Evolutionary conservation across 1,140 invertebrate species (phyloP), one percentile per base, ranked within the genome.

Genomic region (Cydia amplana): DNA sequence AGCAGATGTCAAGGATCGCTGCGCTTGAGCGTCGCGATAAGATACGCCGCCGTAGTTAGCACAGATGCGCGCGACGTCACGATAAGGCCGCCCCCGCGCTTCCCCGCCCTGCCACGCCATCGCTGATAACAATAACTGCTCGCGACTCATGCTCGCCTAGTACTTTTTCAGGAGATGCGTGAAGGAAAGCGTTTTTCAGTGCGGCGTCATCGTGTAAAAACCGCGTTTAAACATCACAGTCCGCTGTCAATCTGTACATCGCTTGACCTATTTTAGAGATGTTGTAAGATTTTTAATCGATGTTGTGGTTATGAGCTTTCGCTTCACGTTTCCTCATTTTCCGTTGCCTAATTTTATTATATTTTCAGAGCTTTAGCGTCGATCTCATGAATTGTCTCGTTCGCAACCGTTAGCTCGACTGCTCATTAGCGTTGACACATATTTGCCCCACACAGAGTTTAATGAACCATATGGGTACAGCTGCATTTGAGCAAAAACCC

Each of bases 81-180:
- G 80, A 75, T 74, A 74, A 79, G 76, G 75, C 79, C 78, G n/a
- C 73, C 67, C 73, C 79, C 70, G 49, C 76, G 25, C 79, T 51
- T 79, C 40, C 73, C 49, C 36, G 36, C 79, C 25, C 73, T 64
- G 76, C 51, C 36, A 20, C 78, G 73, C 65, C 74, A 70, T 76
- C 67, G 74, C 78, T 82, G 83, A 86, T 84, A 85, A 87, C 85
- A 85, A 86, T 85, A 75, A 84, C 84, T 82, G 76, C 82, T 81
- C 74, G 78, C 77, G 67, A 78, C 67, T 85, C 74, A 87, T 88
- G 87, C 75, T 83, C 81, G 86, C 87, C 87, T 90, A 78, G 88
- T 90, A 88, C 84, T 78, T 85, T 87, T 87, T 90, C 86, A 90
- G 84, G 76, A 81, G 72, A 25, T 73, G 72, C 78, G 74, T 70